Percentiles rank a stretch among this genome's conserved stretches.
phyloP scores from a whole-genome alignment of 2,113 vertebrate genomes.

The Agapornis roseicollis region DNA sequence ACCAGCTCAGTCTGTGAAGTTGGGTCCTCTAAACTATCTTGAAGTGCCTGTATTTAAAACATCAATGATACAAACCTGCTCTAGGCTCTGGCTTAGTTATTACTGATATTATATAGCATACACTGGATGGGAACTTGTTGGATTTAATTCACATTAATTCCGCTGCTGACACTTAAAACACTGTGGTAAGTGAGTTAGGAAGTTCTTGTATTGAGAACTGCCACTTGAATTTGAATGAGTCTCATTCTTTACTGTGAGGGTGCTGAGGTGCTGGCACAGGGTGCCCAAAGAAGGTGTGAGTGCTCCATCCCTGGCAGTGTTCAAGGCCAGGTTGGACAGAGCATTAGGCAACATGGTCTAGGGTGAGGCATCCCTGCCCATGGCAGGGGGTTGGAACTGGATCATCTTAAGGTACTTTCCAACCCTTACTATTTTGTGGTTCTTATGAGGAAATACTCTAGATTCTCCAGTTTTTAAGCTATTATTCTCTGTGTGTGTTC shows the following conservation, averaged over 20 bases:
- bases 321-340: neutral
- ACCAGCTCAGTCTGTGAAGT: neutral
- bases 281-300: neutral
- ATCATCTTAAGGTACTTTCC: neutral
- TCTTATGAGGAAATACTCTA: neutral
- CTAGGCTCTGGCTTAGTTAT: neutral
- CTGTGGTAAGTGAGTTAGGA: neutral
- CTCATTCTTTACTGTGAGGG: neutral
- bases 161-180: neutral
- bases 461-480: neutral
- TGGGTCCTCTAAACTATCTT: neutral
- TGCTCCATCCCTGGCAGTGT: neutral
- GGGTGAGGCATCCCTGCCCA: neutral
- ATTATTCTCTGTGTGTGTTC: neutral
- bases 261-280: neutral
- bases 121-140: neutral
- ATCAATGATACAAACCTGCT: neutral
- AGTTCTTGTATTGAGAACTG: neutral
- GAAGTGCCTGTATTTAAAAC: neutral
- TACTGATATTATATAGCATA: neutral
- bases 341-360: neutral
- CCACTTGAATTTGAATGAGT: neutral
- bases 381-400: neutral
- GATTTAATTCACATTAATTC: neutral
- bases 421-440: neutral